Conservation (phyloP, 2,888 invertebrate genomes). For the Priocnemis perturbator region DNA sequence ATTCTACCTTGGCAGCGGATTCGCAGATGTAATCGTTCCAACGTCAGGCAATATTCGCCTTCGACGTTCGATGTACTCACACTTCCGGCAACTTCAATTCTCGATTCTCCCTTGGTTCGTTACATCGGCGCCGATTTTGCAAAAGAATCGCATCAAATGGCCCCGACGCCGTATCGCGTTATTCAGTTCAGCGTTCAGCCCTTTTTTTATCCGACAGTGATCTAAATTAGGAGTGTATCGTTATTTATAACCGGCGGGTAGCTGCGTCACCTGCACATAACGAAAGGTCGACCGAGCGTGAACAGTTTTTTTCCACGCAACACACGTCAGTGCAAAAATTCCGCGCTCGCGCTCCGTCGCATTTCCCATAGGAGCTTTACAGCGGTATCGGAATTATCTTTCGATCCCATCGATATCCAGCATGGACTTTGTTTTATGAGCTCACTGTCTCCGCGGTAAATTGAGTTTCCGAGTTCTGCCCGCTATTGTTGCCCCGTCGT, state of each 20-base stretch:
- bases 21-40: too few species aligned
- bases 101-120: too few species aligned
- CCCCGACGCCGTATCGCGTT: too few species aligned
- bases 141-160: too few species aligned
- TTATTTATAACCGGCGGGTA: conserved; percentile 46
- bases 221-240: conserved; percentile 52
- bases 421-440: conserved; percentile 50
- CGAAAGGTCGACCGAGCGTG: conserved; percentile 18
- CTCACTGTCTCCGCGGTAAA: conserved; percentile 47
- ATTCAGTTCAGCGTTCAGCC: too few species aligned
- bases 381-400: conserved; percentile 49
- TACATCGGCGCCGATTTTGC: too few species aligned
- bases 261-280: conserved; percentile 32
- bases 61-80: too few species aligned
- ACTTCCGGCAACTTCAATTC: too few species aligned
- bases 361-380: conserved; percentile 38
- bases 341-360: conserved; percentile 7
- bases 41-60: too few species aligned
- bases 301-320: conserved; percentile 22
- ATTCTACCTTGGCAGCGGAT: too few species aligned
- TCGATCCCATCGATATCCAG: conserved; percentile 40
- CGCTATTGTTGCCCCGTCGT: conserved; percentile 23
- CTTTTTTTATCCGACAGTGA: conserved; percentile 42
- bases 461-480: conserved; percentile 35
- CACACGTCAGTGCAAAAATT: not conserved